Evolutionary conservation across 2,888 invertebrate genomes (phyloP), one percentile per base, ranked within the genome.

Genomic region (Caenorhabditis plicata): DNA sequence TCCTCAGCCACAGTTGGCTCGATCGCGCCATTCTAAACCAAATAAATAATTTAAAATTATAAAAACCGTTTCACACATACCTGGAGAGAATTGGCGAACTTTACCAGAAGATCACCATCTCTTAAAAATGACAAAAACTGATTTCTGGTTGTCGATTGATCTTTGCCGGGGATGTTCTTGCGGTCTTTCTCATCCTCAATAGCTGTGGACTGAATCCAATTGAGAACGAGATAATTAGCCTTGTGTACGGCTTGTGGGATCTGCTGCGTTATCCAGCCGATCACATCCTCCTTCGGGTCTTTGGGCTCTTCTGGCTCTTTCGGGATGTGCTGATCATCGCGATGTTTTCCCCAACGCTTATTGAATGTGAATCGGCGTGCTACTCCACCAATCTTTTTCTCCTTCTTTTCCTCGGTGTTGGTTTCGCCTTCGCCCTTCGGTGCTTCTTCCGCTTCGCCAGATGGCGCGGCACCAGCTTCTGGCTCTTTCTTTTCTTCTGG

Each of bases 171-270:
- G 27, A 78, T 68, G 2, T 66, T 41, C 54, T 58, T 54, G 20
- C 70, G 66, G 40, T 71, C 70, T 22, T 61, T 43, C 48, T 76
- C 75, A 32, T 71, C 75, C 29, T 64, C 68, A 44, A 68, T 58
- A 35, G 75, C 76, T 13, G 63, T 42, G 52, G 70, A 64, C 52
- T 73, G 72, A 35, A 65, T 56, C 75, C 75, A 78, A 39, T 73
- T 56, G 41, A 75, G 64, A n/a, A 78, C 63, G 43, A 56, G 60
- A 68, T 71, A 65, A 70, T 75, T 75, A 51, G 70, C 73, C 69
- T 77, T 77, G 63, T 77, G 77, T 23, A 73, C 73, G 41, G 75
- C 77, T 38, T 57, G 65, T n/a, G 75, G 72, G 40, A 73, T 74
- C 62, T 75, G 76, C 44, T 73, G 72, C 22, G 56, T 64, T 40